Percentiles rank a stretch among this genome's conserved stretches.
Evolutionary conservation across 37 sponge, comb jelly and placozoan species (phyloP).

Genomic region (Chondrilla cf. caribensis): DNA sequence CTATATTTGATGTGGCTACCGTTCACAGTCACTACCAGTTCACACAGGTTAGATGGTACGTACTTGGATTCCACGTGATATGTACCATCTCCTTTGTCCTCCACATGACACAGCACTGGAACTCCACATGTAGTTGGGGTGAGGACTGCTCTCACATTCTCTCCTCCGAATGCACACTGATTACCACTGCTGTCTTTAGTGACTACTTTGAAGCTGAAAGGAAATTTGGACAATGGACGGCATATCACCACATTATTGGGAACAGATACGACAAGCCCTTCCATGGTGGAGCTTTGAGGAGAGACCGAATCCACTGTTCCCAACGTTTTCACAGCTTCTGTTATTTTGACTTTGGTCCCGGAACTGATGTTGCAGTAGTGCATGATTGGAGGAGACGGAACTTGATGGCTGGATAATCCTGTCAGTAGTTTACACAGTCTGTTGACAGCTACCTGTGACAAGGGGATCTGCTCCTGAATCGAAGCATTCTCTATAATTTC

Average conservation of each 20-base stretch:
- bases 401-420: too few species aligned
- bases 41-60: neutral
- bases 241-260: too few species aligned
- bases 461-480: neutral
- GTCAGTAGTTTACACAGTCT: neutral
- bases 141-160: neutral
- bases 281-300: too few species aligned
- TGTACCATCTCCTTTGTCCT: constrained; percentile 5
- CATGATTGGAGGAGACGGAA: too few species aligned
- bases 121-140: neutral
- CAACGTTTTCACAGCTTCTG: too few species aligned
- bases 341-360: too few species aligned
- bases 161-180: neutral
- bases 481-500: neutral
- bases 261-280: too few species aligned
- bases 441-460: neutral
- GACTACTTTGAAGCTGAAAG: neutral
- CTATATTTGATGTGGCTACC: neutral
- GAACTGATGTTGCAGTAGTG: too few species aligned
- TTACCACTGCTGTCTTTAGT: neutral
- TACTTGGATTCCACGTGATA: neutral
- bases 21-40: neutral
- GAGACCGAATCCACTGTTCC: too few species aligned
- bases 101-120: neutral
- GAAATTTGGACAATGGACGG: neutral